These are phyloP conservation scores for Hydractinia symbiolongicarpus DNA, from an alignment of 30 jellyfish, hydroid and myxozoan genomes.

Conservation along the genomic window DNA sequence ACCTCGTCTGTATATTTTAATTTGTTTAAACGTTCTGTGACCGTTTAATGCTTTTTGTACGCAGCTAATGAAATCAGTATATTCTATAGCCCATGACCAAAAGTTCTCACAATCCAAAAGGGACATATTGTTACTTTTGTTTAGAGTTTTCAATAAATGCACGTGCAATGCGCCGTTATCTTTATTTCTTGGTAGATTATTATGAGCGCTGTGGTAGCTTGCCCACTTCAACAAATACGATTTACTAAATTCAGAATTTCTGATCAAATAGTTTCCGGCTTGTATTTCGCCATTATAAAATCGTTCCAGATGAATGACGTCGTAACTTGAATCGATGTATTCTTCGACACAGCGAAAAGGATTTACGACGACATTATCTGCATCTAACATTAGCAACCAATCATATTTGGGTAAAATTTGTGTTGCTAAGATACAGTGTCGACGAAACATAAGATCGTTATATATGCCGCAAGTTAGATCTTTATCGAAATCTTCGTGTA, in stretches of 20 bases:
- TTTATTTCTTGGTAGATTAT: not conserved
- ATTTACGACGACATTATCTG: constrained; percentile 5
- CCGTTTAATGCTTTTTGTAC: constrained; percentile 1
- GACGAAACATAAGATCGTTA: constrained; percentile 6
- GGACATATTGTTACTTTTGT: not conserved
- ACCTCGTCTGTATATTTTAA: constrained; percentile 11
- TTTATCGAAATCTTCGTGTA: constrained; percentile 12
- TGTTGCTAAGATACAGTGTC: constrained; percentile 7
- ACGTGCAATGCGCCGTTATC: constrained; percentile 3
- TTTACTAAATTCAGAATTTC: not conserved
- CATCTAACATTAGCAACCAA: not conserved
- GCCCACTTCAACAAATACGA: not conserved
- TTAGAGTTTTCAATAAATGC: not conserved
- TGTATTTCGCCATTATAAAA: constrained; percentile 13
- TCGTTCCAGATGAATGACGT: not conserved
- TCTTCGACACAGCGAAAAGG: constrained; percentile 11
- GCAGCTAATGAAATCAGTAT: not conserved
- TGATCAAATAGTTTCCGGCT: constrained; percentile 1
- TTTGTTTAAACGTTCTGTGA: not conserved
- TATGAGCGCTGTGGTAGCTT: not conserved
- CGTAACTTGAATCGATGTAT: not conserved
- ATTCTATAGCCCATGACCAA: constrained; percentile 19
- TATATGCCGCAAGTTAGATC: constrained; percentile 1
- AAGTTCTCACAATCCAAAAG: not conserved
- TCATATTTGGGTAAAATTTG: not conserved